A percentile compares a stretch with the other conserved stretches of the same genome.
These are phyloP conservation scores for Anabas testudineus DNA, from an alignment of 2,797 vertebrate genomes.

Conservation along the genomic window DNA sequence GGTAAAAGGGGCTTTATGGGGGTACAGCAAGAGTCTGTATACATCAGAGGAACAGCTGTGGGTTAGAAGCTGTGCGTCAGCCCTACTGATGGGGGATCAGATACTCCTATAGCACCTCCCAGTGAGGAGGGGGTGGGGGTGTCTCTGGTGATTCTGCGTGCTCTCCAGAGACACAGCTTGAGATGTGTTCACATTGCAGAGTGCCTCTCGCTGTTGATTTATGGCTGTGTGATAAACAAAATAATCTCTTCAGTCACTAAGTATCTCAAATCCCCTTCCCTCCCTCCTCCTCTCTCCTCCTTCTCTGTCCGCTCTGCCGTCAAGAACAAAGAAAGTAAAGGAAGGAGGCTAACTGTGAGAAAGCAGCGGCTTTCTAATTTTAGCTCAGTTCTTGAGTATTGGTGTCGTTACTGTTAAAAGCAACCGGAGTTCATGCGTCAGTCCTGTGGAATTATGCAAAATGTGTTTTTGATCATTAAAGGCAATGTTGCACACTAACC, in stretches of 20 bases:
- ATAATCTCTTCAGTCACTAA: slow-evolving; percentile 60
- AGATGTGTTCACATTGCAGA: slow-evolving; percentile 13
- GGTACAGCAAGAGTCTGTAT: not conserved
- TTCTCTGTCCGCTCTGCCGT: slow-evolving; percentile 37
- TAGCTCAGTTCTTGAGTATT: slow-evolving; percentile 49
- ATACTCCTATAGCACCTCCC: slow-evolving; percentile 35
- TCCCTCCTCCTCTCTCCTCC: slow-evolving; percentile 13
- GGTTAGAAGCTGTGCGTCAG: slow-evolving; percentile 32
- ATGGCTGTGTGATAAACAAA: slow-evolving; percentile 52
- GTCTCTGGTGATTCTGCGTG: slow-evolving; percentile 8
- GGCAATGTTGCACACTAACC: slow-evolving; percentile 42
- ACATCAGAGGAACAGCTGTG: slow-evolving; percentile 65
- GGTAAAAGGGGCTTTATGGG: slow-evolving; percentile 5
- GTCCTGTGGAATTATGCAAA: slow-evolving; percentile 68
- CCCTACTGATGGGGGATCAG: slow-evolving; percentile 35
- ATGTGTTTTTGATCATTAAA: slow-evolving; percentile 61
- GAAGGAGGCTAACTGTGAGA: slow-evolving; percentile 50
- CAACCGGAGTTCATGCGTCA: slow-evolving; percentile 56
- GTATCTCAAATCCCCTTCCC: slow-evolving; percentile 45
- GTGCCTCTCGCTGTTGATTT: slow-evolving; percentile 41
- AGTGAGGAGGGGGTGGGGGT: slow-evolving; percentile 2
- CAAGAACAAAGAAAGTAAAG: slow-evolving; percentile 68
- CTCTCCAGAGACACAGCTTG: slow-evolving; percentile 29
- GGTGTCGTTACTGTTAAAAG: slow-evolving; percentile 31
- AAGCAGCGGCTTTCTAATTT: slow-evolving; percentile 66